Percentiles rank a stretch among this genome's conserved stretches.
These are phyloP conservation scores for Porphyrio hochstetteri DNA, from an alignment of 2,113 vertebrate species.

Conservation along the genomic window DNA sequence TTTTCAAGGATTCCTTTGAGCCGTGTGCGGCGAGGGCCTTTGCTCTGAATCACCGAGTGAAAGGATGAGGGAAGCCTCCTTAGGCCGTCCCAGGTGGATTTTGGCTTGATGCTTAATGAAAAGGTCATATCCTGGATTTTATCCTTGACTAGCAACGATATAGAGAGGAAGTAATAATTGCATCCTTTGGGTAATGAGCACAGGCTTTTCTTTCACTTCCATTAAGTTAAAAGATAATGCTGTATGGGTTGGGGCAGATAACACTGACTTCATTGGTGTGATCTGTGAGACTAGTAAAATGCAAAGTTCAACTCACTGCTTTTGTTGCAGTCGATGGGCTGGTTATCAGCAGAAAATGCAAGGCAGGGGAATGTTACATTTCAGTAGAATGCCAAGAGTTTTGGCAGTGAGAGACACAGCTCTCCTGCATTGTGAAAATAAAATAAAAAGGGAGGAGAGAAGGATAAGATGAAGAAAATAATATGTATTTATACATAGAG, in stretches of 20 bases:
- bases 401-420: neutral
- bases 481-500: neutral
- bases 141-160: neutral
- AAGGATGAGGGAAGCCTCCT: neutral
- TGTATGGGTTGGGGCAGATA: neutral
- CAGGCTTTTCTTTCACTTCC: slow-evolving; percentile 10
- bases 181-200: slow-evolving; percentile 10
- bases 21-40: neutral
- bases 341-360: neutral
- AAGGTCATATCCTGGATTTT: slow-evolving; percentile 32
- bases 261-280: neutral
- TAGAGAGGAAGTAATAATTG: slow-evolving; percentile 29
- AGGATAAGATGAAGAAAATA: neutral
- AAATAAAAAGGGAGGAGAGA: neutral
- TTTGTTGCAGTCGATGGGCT: neutral
- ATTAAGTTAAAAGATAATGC: slow-evolving; percentile 5
- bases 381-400: neutral
- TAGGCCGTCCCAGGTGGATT: slow-evolving; percentile 12
- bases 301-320: neutral
- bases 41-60: neutral
- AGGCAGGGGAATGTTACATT: neutral
- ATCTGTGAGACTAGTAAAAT: neutral
- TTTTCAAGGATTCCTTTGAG: neutral
- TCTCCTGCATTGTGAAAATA: neutral
- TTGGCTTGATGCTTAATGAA: neutral